Base-by-base conservation (phyloP, 2,888 invertebrate genomes). In the Cloeon dipterum region DNA sequence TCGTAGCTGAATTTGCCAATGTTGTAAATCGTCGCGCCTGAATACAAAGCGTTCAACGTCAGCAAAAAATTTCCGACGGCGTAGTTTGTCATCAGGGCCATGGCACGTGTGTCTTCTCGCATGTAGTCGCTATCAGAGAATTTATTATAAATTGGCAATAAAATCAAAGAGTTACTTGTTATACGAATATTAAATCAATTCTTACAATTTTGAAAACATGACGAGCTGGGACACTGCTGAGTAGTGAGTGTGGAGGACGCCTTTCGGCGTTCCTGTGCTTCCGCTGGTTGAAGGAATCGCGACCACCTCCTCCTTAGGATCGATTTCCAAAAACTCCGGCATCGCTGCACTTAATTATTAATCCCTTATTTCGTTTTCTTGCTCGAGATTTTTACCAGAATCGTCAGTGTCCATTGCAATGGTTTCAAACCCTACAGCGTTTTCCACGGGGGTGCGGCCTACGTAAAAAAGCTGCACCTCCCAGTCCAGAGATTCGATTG, bases 241-340 rank as follows among this genome's bases (percentile, higher is more conserved):
- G 23, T 14, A 29, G 11, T 39, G 39, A 2, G 39, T 39, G 21
- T 40, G 39, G 13, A 37, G 26, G 7, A 34, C 37, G 19, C 39
- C 40, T 26, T 41, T 41, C 3, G 41, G 37, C 4, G 21, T 10
- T 2, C 61, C 60, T 1, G 60, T 61, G 1, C 61, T 62, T 10
- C 62, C 62, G 40, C 56, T 56, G 38, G 57, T 57, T 46, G 54
- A 58, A 3, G 58, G 58, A 20, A 60, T 41, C 3, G 52, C 46
- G 2, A 48, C 44, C 1, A 55, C 41, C 41, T 58, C 56, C 8
- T 54, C 48, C 19, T 41, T 39, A 2, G 51, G 47, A 36, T 40
- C 34, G 11, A 39, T 32, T 1, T 18, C 10, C 3, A 36, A 10
- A 20, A 26, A n/a, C n/a, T 32, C 20, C 1, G 35, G 21, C 16